Evolutionary conservation across 2,113 vertebrate genomes (phyloP).

Genomic region (Grantiella picta): DNA sequence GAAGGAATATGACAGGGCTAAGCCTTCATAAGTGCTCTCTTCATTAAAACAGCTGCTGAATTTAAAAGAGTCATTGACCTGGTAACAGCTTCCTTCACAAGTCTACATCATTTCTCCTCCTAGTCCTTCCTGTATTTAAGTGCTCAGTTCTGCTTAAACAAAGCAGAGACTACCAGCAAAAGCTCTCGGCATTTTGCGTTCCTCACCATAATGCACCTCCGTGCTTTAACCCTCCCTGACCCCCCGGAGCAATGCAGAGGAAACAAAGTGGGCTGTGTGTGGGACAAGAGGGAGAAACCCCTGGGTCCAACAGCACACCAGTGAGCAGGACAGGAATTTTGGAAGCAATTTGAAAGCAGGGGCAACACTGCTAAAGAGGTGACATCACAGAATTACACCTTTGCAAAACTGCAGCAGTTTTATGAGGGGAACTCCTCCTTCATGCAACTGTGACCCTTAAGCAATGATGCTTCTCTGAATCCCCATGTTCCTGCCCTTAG

Average conservation of each 20-base stretch:
- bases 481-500: not conserved
- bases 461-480: not conserved
- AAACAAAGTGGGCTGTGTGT: accelerated
- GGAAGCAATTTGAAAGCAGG: not conserved
- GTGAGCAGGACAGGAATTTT: not conserved
- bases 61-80: not conserved
- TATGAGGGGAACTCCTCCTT: not conserved
- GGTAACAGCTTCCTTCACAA: not conserved
- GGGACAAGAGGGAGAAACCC: not conserved
- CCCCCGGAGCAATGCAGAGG: not conserved
- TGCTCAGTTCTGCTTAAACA: not conserved
- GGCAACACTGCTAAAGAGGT: not conserved
- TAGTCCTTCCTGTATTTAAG: not conserved
- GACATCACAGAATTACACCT: not conserved
- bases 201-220: not conserved
- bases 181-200: not conserved
- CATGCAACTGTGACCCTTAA: not conserved
- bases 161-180: not conserved
- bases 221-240: not conserved
- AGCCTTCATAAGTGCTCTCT: not conserved
- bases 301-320: not conserved
- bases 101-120: not conserved
- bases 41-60: not conserved
- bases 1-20: not conserved
- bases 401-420: not conserved